phyloP scores from a whole-genome alignment of 2,888 invertebrate genomes.

The Noctua janthina region DNA sequence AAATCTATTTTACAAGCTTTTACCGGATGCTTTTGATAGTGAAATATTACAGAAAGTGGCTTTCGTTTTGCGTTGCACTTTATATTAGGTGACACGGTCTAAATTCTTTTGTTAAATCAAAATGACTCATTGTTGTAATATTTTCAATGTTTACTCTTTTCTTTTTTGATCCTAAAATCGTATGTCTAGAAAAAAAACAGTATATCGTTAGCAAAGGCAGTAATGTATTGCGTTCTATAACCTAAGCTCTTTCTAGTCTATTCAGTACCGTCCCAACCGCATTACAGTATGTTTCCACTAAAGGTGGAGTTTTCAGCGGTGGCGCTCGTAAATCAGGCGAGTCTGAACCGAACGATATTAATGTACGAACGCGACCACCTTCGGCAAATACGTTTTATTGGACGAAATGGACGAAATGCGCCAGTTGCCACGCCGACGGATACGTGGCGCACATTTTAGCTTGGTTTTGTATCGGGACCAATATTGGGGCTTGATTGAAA shows the following conservation, averaged over 20 bases:
- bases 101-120: not conserved
- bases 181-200: not conserved
- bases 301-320: slow-evolving; percentile 73
- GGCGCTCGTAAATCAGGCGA: slow-evolving; percentile 72
- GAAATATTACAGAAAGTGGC: slow-evolving; percentile 16
- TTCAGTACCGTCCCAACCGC: slow-evolving; percentile 10
- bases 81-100: not conserved
- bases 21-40: slow-evolving; percentile 25
- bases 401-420: slow-evolving; percentile 66
- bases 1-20: slow-evolving; percentile 31
- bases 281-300: slow-evolving; percentile 58
- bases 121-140: not conserved
- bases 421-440: slow-evolving; percentile 56
- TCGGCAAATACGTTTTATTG: slow-evolving; percentile 72
- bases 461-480: slow-evolving; percentile 56
- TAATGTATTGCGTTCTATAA: not conserved
- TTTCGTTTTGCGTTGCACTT: slow-evolving; percentile 16
- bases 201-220: not conserved
- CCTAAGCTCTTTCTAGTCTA: not conserved
- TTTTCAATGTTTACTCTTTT: not conserved
- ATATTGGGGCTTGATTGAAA: slow-evolving; percentile 60
- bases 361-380: slow-evolving; percentile 71
- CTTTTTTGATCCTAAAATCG: not conserved
- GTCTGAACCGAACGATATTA: slow-evolving; percentile 71
- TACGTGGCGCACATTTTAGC: slow-evolving; percentile 59